These are phyloP conservation scores for Spheniscus humboldti DNA, from an alignment of 2,797 vertebrate species.

Conservation along the genomic window DNA sequence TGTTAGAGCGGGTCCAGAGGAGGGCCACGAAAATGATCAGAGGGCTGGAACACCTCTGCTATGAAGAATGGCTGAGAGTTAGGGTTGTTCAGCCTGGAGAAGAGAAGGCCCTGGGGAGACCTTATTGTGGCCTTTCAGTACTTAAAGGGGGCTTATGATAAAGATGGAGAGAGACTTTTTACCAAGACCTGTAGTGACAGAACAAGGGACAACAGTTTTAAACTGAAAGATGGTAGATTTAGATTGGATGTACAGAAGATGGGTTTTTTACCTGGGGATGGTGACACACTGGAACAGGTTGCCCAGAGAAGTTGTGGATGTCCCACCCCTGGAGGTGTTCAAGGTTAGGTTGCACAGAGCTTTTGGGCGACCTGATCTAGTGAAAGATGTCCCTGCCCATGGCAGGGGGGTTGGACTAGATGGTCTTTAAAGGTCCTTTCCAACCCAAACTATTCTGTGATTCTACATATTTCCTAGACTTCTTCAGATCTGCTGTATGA, in stretches of 20 bases:
- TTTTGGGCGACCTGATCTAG: neutral
- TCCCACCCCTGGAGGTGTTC: neutral
- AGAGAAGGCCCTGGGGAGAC: neutral
- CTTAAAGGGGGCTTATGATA: neutral
- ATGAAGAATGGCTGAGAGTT: neutral
- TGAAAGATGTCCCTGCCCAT: neutral
- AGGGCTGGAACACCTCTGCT: too few relatives aligned
- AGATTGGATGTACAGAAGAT: neutral
- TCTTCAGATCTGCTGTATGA: neutral
- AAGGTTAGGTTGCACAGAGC: neutral
- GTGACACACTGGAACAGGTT: neutral
- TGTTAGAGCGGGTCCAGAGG: too few relatives aligned
- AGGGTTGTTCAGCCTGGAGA: neutral
- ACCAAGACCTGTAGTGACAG: too few relatives aligned
- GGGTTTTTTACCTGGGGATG: neutral
- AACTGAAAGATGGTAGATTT: neutral
- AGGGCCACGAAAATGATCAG: too few relatives aligned
- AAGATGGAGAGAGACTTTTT: neutral
- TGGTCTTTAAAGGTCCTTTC: neutral
- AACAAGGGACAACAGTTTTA: neutral
- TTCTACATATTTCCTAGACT: neutral
- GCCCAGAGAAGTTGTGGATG: neutral
- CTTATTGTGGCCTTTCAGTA: neutral
- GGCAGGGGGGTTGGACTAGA: neutral
- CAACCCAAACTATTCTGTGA: neutral